Conservation (phyloP, 2,888 invertebrate species). For the Eudemis profundana region DNA sequence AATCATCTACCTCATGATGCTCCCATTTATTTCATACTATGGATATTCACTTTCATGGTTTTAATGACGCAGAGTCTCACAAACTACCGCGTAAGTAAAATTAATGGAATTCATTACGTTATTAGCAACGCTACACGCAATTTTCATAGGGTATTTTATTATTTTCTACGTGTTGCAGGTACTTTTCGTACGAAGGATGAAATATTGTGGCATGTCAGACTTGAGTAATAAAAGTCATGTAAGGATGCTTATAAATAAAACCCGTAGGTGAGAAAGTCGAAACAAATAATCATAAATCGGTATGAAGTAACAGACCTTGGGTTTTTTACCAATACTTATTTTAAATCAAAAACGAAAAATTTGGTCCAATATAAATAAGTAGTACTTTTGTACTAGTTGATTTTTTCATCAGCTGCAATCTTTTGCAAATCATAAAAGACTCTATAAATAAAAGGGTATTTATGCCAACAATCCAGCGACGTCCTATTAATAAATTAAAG, state of each 20-base stretch:
- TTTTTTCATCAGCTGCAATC: too few relatives aligned
- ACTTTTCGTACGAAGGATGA: neutral
- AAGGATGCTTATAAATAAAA: neutral
- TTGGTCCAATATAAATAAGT: too few relatives aligned
- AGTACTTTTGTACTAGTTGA: too few relatives aligned
- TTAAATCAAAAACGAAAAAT: too few relatives aligned
- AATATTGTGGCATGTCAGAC: neutral
- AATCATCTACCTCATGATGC: neutral
- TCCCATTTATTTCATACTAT: constrained; percentile 11
- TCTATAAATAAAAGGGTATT: too few relatives aligned
- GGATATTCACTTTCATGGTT: constrained; percentile 29
- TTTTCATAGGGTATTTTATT: constrained; percentile 16
- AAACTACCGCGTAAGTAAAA: constrained; percentile 38
- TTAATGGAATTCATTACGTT: constrained; percentile 43
- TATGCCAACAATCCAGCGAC: too few relatives aligned
- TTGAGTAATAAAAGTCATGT: constrained; percentile 1
- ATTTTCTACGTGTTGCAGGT: constrained; percentile 6
- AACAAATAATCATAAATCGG: neutral
- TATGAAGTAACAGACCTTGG: neutral
- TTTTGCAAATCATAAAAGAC: too few relatives aligned
- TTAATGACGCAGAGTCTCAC: constrained; percentile 37
- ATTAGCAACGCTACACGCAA: constrained; percentile 42
- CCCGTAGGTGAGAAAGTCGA: neutral
- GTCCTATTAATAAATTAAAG: too few relatives aligned
- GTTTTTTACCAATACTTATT: neutral